phyloP scores from a whole-genome alignment of 2,113 vertebrate species.

The Illadopsis cleaveri region DNA sequence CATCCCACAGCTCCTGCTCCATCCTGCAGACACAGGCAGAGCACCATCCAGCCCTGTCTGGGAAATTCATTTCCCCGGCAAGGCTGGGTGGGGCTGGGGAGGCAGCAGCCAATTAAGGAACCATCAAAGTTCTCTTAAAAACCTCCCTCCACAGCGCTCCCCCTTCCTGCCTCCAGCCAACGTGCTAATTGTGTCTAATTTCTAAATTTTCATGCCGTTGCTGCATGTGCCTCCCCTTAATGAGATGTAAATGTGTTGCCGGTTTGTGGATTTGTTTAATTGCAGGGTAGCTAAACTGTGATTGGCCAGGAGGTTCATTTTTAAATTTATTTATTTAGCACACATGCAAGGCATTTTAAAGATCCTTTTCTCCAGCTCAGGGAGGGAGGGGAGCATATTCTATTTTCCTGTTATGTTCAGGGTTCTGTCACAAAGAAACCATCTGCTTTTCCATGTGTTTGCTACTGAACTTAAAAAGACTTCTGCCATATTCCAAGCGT shows the following conservation, averaged over 20 bases:
- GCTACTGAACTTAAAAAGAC: background rate
- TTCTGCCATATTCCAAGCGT: background rate
- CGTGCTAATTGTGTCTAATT: constrained; percentile 79
- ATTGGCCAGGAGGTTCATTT: constrained; percentile 75
- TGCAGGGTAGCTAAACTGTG: constrained; percentile 73
- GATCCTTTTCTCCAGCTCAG: background rate
- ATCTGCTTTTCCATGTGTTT: background rate
- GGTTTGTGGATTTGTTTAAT: constrained; percentile 79
- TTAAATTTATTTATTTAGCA: constrained; percentile 69
- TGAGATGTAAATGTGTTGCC: constrained; percentile 77
- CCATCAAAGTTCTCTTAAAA: constrained; percentile 63
- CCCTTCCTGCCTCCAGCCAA: constrained; percentile 58
- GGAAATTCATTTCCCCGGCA: background rate
- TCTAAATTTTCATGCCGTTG: constrained; percentile 77
- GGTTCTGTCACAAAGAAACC: background rate
- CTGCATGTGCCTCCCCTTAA: constrained; percentile 75
- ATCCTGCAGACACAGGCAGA: background rate
- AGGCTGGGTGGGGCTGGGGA: constrained; percentile 21
- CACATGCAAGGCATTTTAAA: constrained; percentile 40
- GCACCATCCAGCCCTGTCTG: background rate
- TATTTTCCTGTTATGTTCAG: background rate
- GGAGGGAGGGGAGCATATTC: background rate
- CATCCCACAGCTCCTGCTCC: background rate
- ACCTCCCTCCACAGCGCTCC: constrained; percentile 24
- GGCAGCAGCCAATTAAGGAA: constrained; percentile 56